These are phyloP conservation scores for Zaprionus capensis DNA, from an alignment of 1,140 invertebrate species.

Conservation along the genomic window DNA sequence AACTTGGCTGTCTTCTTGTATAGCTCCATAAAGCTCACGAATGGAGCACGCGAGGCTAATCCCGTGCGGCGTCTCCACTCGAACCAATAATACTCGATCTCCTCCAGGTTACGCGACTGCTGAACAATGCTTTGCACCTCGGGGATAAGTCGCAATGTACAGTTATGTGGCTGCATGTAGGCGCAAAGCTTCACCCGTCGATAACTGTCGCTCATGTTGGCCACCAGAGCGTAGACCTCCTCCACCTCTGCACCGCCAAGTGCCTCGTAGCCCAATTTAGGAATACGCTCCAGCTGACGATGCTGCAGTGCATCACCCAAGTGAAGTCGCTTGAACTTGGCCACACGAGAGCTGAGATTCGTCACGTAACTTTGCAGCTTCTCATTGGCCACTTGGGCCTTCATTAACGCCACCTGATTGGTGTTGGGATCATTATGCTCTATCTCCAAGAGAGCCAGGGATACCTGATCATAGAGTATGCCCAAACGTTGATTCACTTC, in stretches of 20 bases:
- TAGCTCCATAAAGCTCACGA: slow-evolving; percentile 69
- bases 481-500: slow-evolving; percentile 62
- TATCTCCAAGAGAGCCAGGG: slow-evolving; percentile 57
- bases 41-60: slow-evolving; percentile 47
- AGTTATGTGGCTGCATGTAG: slow-evolving; percentile 59
- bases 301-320: slow-evolving; percentile 45
- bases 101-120: slow-evolving; percentile 53
- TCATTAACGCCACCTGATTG: slow-evolving; percentile 38
- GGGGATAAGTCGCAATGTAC: slow-evolving; percentile 65
- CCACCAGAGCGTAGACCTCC: slow-evolving; percentile 49
- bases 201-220: slow-evolving; percentile 72
- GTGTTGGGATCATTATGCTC: slow-evolving; percentile 65
- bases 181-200: slow-evolving; percentile 62
- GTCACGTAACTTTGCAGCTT: slow-evolving; percentile 56
- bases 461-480: slow-evolving; percentile 62
- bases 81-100: slow-evolving; percentile 80
- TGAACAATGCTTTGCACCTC: slow-evolving; percentile 68
- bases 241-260: slow-evolving; percentile 33
- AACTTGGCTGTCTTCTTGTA: slow-evolving; percentile 69
- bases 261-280: slow-evolving; percentile 59
- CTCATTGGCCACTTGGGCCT: slow-evolving; percentile 62
- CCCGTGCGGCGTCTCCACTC: slow-evolving; percentile 71
- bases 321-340: slow-evolving; percentile 59
- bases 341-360: slow-evolving; percentile 17
- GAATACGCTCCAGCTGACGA: slow-evolving; percentile 52